phyloP scores from a whole-genome alignment of 2,113 vertebrate species.

The Antechinus stuartii region DNA sequence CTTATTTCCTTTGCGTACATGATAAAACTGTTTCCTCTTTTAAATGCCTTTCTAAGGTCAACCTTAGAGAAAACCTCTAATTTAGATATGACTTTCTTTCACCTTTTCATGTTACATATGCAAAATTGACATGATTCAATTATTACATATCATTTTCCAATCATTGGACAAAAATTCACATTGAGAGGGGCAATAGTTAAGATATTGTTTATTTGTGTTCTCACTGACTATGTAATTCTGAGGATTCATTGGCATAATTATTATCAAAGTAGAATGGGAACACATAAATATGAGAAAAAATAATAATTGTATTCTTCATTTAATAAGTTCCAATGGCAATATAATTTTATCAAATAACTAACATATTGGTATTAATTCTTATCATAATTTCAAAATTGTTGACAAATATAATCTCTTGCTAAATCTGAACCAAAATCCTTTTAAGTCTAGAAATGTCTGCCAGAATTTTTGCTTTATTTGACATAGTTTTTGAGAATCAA shows the following conservation, averaged over 20 bases:
- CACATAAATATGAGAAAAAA: background rate
- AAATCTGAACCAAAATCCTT: background rate
- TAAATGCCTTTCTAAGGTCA: background rate
- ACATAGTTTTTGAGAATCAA: background rate
- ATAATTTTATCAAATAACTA: background rate
- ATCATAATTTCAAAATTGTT: background rate
- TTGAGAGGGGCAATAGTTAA: background rate
- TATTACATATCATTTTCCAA: background rate
- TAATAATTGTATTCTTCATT: fast-evolving
- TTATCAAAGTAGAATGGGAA: background rate
- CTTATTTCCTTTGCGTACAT: too few relatives aligned
- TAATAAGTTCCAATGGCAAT: background rate
- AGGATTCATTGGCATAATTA: background rate
- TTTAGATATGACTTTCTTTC: background rate
- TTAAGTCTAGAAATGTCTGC: background rate
- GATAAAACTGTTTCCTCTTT: background rate
- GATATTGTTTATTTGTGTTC: background rate
- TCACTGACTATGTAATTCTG: background rate
- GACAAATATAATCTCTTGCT: background rate
- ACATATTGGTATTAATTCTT: background rate
- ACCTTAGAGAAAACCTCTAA: background rate
- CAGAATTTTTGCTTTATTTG: background rate
- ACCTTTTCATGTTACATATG: background rate
- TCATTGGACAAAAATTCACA: background rate
- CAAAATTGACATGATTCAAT: background rate